These are phyloP conservation scores for Hippolais icterina DNA, from an alignment of 2,113 vertebrate species.

Conservation along the genomic window DNA sequence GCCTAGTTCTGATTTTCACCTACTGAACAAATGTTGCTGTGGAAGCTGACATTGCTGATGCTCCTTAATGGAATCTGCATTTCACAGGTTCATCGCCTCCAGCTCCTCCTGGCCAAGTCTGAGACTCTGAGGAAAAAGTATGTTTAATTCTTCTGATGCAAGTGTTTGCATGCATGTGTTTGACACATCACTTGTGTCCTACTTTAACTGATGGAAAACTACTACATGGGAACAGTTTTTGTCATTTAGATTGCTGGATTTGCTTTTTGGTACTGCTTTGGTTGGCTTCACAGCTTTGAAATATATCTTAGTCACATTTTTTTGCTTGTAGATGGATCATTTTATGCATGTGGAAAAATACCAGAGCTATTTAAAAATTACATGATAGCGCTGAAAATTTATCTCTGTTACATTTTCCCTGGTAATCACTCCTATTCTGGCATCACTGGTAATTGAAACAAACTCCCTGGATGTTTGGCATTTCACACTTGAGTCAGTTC, in stretches of 20 bases:
- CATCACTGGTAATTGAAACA: neutral
- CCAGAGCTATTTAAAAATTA: neutral
- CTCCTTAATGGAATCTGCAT: neutral
- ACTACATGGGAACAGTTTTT: neutral
- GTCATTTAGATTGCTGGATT: neutral
- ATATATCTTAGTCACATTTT: neutral
- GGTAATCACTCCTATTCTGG: neutral
- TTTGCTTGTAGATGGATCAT: neutral
- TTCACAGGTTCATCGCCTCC: constrained; percentile 86
- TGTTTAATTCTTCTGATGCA: constrained; percentile 14
- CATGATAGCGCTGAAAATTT: neutral
- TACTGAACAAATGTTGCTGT: neutral
- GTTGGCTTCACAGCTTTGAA: neutral
- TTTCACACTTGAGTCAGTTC: neutral
- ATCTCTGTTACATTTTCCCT: neutral
- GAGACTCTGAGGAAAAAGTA: constrained; percentile 85
- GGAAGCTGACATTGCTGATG: neutral
- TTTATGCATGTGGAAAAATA: neutral
- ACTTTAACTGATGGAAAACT: neutral
- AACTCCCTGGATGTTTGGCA: neutral
- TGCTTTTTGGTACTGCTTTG: neutral
- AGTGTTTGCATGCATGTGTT: neutral
- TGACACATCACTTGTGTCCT: neutral
- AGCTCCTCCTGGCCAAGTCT: constrained; percentile 76
- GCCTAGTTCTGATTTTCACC: neutral